Conservation (phyloP, 2,888 invertebrate genomes). For the Norana najaformis region DNA sequence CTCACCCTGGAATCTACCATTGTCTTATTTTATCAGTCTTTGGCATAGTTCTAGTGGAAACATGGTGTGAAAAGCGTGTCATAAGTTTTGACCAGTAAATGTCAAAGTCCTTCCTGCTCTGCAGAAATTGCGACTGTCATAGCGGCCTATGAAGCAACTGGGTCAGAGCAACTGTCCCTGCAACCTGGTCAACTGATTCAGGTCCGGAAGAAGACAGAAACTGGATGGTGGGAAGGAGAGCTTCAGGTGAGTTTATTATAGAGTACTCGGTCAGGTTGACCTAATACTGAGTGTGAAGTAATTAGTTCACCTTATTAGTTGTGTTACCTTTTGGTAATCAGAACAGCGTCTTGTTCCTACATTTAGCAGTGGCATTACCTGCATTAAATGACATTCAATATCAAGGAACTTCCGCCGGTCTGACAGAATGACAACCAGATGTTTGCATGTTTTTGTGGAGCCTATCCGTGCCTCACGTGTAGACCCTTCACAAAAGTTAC, state of each 20-base stretch:
- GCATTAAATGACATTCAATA: too few species aligned
- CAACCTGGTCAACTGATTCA: conserved; percentile 88
- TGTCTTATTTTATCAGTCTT: too few species aligned
- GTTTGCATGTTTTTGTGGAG: too few species aligned
- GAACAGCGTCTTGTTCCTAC: too few species aligned
- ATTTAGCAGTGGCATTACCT: too few species aligned
- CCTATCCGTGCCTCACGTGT: neutral
- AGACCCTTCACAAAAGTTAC: neutral
- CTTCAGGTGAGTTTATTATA: conserved; percentile 71
- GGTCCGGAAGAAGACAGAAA: conserved; percentile 91
- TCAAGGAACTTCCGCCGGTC: too few species aligned
- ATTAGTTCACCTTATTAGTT: neutral
- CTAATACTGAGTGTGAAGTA: neutral
- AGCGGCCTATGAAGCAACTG: conserved; percentile 86
- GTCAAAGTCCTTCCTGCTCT: neutral
- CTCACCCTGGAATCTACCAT: neutral
- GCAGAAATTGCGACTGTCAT: conserved; percentile 91
- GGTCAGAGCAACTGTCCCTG: conserved; percentile 86
- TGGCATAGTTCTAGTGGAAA: too few species aligned
- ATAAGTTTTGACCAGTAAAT: neutral
- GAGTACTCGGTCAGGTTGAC: neutral
- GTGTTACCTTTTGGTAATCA: too few species aligned
- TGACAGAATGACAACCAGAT: too few species aligned
- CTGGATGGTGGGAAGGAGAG: conserved; percentile 99
- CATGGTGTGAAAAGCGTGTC: neutral